phyloP scores from a whole-genome alignment of 2,113 vertebrate species.

The Macrotus californicus region DNA sequence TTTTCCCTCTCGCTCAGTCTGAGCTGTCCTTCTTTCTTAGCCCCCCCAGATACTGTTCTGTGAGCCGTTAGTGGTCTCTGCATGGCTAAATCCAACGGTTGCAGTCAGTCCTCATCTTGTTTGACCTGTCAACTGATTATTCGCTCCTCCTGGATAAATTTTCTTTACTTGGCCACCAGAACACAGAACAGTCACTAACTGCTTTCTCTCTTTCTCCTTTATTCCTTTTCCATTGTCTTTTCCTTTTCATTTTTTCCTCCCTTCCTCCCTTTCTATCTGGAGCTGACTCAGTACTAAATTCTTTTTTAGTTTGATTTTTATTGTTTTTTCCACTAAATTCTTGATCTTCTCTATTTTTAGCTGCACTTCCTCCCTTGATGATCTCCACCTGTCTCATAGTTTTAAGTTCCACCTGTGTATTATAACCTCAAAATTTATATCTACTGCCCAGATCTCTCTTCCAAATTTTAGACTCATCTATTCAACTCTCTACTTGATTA shows the following conservation, averaged over 20 bases:
- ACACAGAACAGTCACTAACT: not conserved
- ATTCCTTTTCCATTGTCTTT: not conserved
- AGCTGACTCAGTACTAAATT: not conserved
- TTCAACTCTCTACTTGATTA: not conserved
- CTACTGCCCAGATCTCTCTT: not conserved
- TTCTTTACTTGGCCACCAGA: not conserved
- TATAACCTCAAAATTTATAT: not conserved
- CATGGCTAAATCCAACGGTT: not conserved
- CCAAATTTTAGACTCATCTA: no score
- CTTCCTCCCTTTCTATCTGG: not conserved
- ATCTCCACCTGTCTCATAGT: not conserved
- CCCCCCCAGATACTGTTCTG: not conserved
- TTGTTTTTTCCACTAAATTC: not conserved
- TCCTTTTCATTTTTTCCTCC: rapidly evolving
- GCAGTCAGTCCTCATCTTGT: not conserved
- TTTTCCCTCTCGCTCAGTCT: not conserved
- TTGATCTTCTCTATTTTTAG: not conserved
- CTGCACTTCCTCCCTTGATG: not conserved
- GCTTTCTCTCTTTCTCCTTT: not conserved
- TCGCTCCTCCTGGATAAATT: not conserved
- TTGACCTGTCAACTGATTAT: not conserved
- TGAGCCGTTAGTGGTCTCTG: not conserved
- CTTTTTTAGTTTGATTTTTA: no score
- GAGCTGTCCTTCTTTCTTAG: not conserved
- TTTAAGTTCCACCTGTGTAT: not conserved